Evolutionary conservation across 2,888 invertebrate genomes (phyloP).

Genomic region (Cerastis rubricosa): DNA sequence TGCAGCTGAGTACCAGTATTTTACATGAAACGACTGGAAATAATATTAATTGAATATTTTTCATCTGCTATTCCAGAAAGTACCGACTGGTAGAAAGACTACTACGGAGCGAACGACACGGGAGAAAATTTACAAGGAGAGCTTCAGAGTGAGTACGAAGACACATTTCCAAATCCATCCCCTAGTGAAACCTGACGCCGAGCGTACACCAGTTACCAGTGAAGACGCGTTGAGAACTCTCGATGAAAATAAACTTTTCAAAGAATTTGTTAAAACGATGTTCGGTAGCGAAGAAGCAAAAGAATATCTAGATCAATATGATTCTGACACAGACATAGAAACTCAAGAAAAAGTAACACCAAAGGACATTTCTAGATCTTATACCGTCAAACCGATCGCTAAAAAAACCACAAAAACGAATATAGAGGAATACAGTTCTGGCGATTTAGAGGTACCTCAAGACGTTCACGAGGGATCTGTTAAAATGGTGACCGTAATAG

Average conservation of each 20-base stretch:
- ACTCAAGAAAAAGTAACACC: slow-evolving; percentile 1
- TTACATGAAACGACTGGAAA: no score
- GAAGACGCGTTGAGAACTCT: slow-evolving; percentile 65
- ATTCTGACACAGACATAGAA: slow-evolving; percentile 9
- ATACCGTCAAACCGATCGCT: neutral
- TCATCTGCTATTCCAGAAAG: slow-evolving; percentile 67
- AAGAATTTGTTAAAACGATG: slow-evolving; percentile 76
- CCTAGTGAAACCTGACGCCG: neutral
- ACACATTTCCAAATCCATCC: neutral
- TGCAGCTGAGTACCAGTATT: no score
- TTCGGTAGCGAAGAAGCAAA: slow-evolving; percentile 74
- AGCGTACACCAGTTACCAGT: neutral
- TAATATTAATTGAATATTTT: neutral
- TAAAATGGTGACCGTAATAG: slow-evolving; percentile 43
- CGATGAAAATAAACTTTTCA: slow-evolving; percentile 71
- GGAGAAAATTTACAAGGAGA: neutral
- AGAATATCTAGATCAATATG: slow-evolving; percentile 56
- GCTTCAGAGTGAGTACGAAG: neutral
- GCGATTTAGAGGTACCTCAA: neutral
- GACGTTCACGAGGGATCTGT: neutral
- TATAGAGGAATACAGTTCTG: neutral
- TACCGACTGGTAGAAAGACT: slow-evolving; percentile 57
- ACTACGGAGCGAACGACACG: slow-evolving; percentile 65
- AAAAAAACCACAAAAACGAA: neutral
- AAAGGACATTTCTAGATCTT: neutral